Conservation (phyloP, 2,797 vertebrate species). For the Crocidura indochinensis region DNA sequence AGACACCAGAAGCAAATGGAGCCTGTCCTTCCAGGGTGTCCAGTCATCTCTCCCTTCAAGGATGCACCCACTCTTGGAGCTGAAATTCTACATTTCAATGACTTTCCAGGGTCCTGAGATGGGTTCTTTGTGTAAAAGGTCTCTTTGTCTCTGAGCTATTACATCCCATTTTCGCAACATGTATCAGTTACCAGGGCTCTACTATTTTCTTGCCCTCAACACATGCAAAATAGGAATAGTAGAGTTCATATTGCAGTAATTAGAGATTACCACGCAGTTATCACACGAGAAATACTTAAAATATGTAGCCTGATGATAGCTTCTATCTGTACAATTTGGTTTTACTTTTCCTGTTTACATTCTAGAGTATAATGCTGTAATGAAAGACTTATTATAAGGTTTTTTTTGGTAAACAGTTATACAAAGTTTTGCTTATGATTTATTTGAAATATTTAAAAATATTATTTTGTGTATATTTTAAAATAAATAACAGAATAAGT, state of each 20-base stretch:
- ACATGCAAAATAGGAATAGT: not conserved
- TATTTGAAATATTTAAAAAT: slow-evolving; percentile 60
- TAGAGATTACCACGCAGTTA: slow-evolving; percentile 16
- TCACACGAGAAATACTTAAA: not conserved
- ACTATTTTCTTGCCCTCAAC: no score
- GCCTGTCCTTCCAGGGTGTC: no score
- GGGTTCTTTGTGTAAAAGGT: no score
- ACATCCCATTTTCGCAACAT: no score
- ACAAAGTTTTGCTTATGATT: not conserved
- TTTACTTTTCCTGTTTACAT: not conserved
- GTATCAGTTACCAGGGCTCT: no score
- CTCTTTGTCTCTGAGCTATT: no score
- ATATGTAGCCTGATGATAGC: not conserved
- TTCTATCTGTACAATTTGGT: not conserved
- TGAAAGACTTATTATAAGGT: not conserved
- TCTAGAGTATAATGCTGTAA: not conserved
- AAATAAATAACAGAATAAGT: not conserved
- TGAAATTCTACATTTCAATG: no score
- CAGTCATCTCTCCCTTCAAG: no score
- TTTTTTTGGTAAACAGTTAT: not conserved
- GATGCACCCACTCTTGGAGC: no score
- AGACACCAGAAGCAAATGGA: no score
- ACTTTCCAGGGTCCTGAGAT: no score
- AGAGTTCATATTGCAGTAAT: not conserved
- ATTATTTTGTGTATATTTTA: slow-evolving; percentile 31